Evolutionary conservation across 2,888 invertebrate genomes (phyloP), one percentile per base, ranked within the genome.

Genomic region (Melolontha melolontha): DNA sequence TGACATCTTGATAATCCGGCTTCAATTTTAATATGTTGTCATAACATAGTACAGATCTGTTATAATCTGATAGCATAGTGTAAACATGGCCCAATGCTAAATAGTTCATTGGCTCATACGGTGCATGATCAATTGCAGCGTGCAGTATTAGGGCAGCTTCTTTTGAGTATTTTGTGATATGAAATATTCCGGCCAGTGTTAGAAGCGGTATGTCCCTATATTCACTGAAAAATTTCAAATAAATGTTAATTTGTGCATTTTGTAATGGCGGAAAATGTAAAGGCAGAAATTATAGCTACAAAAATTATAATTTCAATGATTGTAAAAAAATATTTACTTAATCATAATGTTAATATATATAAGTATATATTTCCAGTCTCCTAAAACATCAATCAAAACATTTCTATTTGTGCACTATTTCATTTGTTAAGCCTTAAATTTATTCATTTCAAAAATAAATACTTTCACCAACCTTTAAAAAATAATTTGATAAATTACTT

Each of bases 21-120:
- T 89, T 86, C 51, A 92, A 79, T 76, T 88, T 87, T 52, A 92
- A 79, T 64, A 90, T 89, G 75, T 87, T 88, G 74, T 92, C 90
- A 79, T 88, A 90, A 77, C 88, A 89, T 40, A 85, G 84, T 67
- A 91, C 82, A 0, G 93, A 92, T 75, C 86, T 89, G 75, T 93
- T 92, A 77, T 89, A 92, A 70, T 92, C 91, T 0, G 89, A 89
- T 29, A 88, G 74, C 10, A 90, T 87, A 1, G 92, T 91, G 80
- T 91, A 92, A 14, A 92, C 89, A 79, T 92, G 91, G 6, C 89
- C 93, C 11, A 94, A 83, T 2, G 90, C 88, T 75, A 92, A 89
- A 79, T 91, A 90, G 71, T 87, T 88, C 49, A 86, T 82, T 1
- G 88, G 83, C 74, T 87, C 86, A 14, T 85, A 83, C 0, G 90